Base-by-base conservation (phyloP, 2,113 vertebrate genomes). In the Scomber scombrus region DNA sequence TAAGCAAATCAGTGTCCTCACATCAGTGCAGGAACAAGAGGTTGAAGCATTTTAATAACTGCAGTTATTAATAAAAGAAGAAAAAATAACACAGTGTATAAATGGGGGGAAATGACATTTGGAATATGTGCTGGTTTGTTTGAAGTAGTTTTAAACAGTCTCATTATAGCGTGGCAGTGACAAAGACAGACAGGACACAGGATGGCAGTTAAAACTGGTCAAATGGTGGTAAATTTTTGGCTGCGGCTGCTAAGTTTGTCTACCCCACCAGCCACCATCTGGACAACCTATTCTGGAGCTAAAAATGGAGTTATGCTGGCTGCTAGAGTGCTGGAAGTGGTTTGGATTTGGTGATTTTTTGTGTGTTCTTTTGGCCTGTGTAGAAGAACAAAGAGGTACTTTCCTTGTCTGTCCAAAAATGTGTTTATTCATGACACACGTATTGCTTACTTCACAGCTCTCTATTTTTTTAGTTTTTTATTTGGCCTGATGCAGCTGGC, bases 261-360 rank as follows among this genome's bases (percentile, higher is more conserved):
- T 61, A 66, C 68, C 19, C 21, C 71, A 74, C 64, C 68, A 74
- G 52, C 52, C 82, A 50, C 71, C 83, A 76, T 88, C 81, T 91
- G 81, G 77, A 71, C 56, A 54, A 60, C 49, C 72, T 61, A 46
- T 66, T 47, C n/a, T 63, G 47, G 47, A 65, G 45, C 70, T 84
- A 75, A 58, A 89, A 84, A 78, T 51, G 18, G 54, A 80, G 43
- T 54, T 23, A 1, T 21, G 14, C 51, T 62, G 63, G 60, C 68
- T 83, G 54, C 9, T 72, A 65, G 69, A 72, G 54, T 11, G 14
- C 54, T 78, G 65, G 60, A 82, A 58, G 75, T 77, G 71, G 65
- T n/a, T 26, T n/a, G 60, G 29, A 65, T 81, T 84, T 71, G 64
- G 78, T 72, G n/a, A 52, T 51, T 65, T 49, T 34, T 34, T 34